phyloP scores from a whole-genome alignment of 2,113 vertebrate genomes.

The Collichthys lucidus region DNA sequence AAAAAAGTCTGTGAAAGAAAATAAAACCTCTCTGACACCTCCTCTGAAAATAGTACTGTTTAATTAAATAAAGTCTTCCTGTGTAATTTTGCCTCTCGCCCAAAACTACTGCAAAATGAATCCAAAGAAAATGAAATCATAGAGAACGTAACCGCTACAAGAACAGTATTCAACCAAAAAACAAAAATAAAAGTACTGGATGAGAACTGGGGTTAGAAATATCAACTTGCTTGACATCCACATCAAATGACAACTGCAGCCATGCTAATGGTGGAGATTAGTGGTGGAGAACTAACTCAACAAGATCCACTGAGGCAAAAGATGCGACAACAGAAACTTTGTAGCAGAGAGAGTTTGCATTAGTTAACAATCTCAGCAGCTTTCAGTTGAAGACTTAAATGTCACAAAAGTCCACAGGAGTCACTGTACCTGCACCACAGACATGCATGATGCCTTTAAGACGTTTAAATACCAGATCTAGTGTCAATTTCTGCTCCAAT shows the following conservation, averaged over 20 bases:
- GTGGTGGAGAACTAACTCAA: conserved; percentile 73
- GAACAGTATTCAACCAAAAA: conserved; percentile 85
- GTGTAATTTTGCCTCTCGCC: conserved; percentile 94
- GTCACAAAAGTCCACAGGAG: conserved; percentile 70
- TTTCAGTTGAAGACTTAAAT: conserved; percentile 60
- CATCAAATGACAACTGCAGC: conserved; percentile 83
- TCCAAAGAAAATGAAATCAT: conserved; percentile 83
- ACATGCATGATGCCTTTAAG: conserved; percentile 7
- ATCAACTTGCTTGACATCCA: conserved; percentile 98
- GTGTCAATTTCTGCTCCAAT: conserved; percentile 41
- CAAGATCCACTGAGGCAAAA: conserved; percentile 72
- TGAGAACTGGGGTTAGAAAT: conserved; percentile 95
- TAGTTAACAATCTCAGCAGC: conserved; percentile 85
- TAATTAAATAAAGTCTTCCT: conserved; percentile 88
- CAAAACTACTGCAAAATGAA: conserved; percentile 82
- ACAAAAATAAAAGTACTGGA: conserved; percentile 89
- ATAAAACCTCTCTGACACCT: conserved; percentile 42
- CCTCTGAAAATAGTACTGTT: conserved; percentile 36
- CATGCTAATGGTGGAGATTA: conserved; percentile 83
- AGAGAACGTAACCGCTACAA: conserved; percentile 72
- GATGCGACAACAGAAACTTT: conserved; percentile 77
- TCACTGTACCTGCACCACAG: conserved; percentile 34
- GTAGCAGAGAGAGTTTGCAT: conserved; percentile 84
- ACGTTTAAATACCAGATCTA: conserved; percentile 21
- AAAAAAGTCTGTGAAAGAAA: conserved; percentile 63